Percentiles rank a stretch among this genome's conserved stretches.
Evolutionary conservation across 2,797 vertebrate genomes (phyloP).

Genomic region (Hippocampus kuda): DNA sequence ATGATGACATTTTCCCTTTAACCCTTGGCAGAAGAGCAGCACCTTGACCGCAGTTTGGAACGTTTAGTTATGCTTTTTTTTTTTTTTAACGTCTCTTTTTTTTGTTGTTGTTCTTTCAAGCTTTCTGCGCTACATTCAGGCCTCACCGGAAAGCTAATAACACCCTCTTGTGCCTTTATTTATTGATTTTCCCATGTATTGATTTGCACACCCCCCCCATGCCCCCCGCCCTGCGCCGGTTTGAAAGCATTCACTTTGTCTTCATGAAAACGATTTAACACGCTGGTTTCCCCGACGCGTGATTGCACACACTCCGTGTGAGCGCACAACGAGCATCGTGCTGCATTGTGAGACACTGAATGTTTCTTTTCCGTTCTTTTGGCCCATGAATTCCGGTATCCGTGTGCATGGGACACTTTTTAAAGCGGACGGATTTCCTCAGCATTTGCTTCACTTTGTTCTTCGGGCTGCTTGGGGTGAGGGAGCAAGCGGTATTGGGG

Average conservation of each 20-base stretch:
- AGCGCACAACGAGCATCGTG: conserved; percentile 70
- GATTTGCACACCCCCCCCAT: background rate
- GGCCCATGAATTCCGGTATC: conserved; percentile 57
- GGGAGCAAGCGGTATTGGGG: background rate
- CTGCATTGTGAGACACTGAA: conserved; percentile 75
- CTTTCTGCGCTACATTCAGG: conserved; percentile 9
- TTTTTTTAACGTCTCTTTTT: conserved; percentile 18
- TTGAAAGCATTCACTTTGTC: background rate
- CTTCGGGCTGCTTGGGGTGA: conserved; percentile 1
- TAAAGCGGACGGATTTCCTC: background rate
- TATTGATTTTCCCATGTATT: background rate
- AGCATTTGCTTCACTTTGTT: conserved; percentile 6
- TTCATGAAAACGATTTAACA: background rate
- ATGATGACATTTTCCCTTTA: conserved; percentile 64
- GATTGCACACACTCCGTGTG: conserved; percentile 11
- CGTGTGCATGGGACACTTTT: conserved; percentile 64
- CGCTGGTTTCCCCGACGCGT: background rate
- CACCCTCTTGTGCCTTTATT: background rate
- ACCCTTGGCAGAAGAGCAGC: conserved; percentile 69
- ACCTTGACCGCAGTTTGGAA: conserved; percentile 61
- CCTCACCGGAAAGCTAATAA: conserved; percentile 6
- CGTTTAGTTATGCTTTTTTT: conserved; percentile 38
- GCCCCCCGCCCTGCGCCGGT: background rate
- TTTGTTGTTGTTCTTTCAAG: conserved; percentile 27
- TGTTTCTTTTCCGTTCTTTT: conserved; percentile 57